Base-by-base conservation (phyloP, 2,888 invertebrate genomes). In the Athalia rosae region DNA sequence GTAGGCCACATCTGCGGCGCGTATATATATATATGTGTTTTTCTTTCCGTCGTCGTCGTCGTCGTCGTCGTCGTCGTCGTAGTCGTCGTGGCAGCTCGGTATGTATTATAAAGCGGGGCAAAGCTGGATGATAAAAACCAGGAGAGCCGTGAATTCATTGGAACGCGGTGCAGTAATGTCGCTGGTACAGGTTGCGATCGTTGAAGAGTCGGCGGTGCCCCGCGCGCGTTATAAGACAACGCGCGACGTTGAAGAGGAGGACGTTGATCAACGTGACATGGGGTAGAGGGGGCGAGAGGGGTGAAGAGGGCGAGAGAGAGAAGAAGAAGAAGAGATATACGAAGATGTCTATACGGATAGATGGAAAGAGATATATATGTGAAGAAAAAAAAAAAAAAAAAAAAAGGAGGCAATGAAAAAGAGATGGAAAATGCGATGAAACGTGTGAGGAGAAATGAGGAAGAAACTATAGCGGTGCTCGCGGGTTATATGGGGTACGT, bases 81-180 rank as follows among this genome's bases (percentile, higher is more conserved):
- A 11, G 47, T 15, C 15, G 9, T 15, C 11, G 28, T 47, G 43
- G 45, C 43, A 45, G 43, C 15, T 11, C 45, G 6, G 58, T 4
- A 43, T 41, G 58, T 28, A 28, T 28, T 28, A 28, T 28, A 28
- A 74, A 74, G 48, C 61, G 48, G 61, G 15, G 61, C 50, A 50
- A 61, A 45, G 69, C 15, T 15, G 53, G n/a, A 71, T 53, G 7
- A 53, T 56, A 71, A 74, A 74, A 74, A 74, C 47, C 62, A 41
- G 74, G 48, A n/a, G 13, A 71, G 74, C 41, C 7, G 28, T 74
- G 74, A 74, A 74, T 74, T 50, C 74, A 74, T 74, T 62, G 74
- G 61, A 74, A 71, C 71, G 71, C 13, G 5, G 71, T 58, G 28
- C 8, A 45, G n/a, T 63, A 53, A 53, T 47, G 67, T 41, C 50